Base-by-base conservation (phyloP, 2,888 invertebrate species). In the Brachylomia viminalis region DNA sequence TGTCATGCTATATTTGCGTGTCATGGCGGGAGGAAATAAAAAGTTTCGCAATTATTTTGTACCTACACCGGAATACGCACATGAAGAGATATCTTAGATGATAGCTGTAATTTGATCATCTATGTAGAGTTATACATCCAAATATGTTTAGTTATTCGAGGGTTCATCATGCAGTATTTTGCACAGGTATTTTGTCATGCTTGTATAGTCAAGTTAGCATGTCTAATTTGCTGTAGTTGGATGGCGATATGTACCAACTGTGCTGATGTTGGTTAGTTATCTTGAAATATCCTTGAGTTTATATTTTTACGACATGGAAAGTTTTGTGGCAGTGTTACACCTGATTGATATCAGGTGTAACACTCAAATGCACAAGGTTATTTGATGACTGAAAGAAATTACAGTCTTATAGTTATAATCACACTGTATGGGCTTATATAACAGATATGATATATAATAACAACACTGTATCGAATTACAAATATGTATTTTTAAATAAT, bases 1-100 rank as follows among this genome's bases (percentile, higher is more conserved):
- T 94, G 93, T 93, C 94, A 94, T 92, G 93, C 85, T 93, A 90
- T 91, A 92, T 88, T 90, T 91, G 92, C 94, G 92, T 94, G 94
- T 94, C 94, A 94, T 93, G 92, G 92, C 92, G 93, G 90, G 92
- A 92, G 91, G 90, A 92, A 91, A 91, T 90, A 80, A 86, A 87
- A 88, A 88, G 84, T 89, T 90, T 90, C 89, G 86, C 90, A 89
- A 87, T 86, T 77, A 83, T 83, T 84, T 77, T 61, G 80, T 78
- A 68, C 75, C 54, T 76, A 61, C 47, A 68, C 66, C 75, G 78
- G 79, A 84, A 84, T 78, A 73, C n/a, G 47, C 65, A 65, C 65
- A 52, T 72, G 62, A 54, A 67, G 52, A 47, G 59, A 59, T 77
- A 69, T 77, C 33, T 30, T n/a, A 71, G 62, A 56, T 54, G n/a